phyloP scores from a whole-genome alignment of 2,888 invertebrate species.

The Agonum fuliginosum region DNA sequence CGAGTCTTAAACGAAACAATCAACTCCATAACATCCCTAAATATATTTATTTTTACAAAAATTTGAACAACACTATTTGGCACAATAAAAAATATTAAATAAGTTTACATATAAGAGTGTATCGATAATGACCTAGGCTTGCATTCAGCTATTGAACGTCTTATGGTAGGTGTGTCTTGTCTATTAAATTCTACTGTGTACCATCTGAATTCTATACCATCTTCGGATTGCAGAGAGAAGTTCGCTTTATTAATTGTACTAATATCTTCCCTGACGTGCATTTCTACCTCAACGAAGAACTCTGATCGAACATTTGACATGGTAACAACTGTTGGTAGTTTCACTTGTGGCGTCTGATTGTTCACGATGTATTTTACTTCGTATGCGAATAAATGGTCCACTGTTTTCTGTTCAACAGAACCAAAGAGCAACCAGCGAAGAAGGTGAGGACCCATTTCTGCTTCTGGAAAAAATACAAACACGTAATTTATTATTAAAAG shows the following conservation, averaged over 20 bases:
- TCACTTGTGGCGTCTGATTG: background rate
- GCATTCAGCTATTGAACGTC: too few species aligned
- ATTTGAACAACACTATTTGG: too few species aligned
- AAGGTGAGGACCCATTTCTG: conserved; percentile 21
- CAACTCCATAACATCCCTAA: too few species aligned
- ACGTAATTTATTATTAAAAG: background rate
- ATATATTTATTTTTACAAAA: too few species aligned
- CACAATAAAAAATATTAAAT: too few species aligned
- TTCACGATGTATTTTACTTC: background rate
- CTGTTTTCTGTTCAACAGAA: background rate
- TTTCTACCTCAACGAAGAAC: background rate
- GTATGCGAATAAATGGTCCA: background rate
- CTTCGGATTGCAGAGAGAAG: conserved; percentile 10
- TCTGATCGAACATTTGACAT: conserved; percentile 7
- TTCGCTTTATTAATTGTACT: background rate
- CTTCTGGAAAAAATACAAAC: background rate
- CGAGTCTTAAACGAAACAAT: too few species aligned
- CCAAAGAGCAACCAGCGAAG: conserved; percentile 4
- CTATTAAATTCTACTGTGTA: background rate
- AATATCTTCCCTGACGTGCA: background rate
- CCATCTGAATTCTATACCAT: conserved; percentile 26
- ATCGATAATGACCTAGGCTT: too few species aligned
- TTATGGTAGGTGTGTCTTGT: background rate
- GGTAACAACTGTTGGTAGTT: background rate
- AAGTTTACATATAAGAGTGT: too few species aligned